Evolutionary conservation across 2,797 vertebrate genomes (phyloP), one percentile per base, ranked within the genome.

Genomic region (Psittacula derbiana): DNA sequence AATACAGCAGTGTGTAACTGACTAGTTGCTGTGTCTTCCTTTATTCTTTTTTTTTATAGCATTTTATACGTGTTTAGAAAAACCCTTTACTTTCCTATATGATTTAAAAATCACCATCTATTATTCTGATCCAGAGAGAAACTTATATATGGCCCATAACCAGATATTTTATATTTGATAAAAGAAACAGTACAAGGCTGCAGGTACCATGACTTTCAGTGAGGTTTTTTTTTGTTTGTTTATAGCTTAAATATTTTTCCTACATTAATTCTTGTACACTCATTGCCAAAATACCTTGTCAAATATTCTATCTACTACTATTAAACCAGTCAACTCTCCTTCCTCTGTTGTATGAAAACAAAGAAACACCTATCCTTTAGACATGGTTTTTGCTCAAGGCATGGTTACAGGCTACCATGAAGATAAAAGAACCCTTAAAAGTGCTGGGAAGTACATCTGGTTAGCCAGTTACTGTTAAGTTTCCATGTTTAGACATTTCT

Each of bases 391-490:
- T 80, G 97, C 97, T 98, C 95, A 96, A 89, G 86, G 91, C 95
- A 76, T 97, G 98, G 95, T 97, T 46, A 93, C 88, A 97, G 96
- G 96, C 87, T 86, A 96, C 86, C 75, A 87, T 72, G 94, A 97
- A 96, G 97, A 96, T 97, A 95, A 95, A 86, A 97, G 40, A 96
- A 49, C 93, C 95, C 92, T 90, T 94, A 86, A 85, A 81, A 95
- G 72, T 93, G 31, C 58, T 89, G 74, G 50, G 57, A 83, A 96
- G 74, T 87, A 95, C 96, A 96, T 97, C 97, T 97, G 90, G 86
- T 96, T 98, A 92, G 55, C 73, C 76, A 86, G 94, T 97, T 97
- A 93, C 86, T 87, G 46, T 57, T 73, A 95, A 69, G 23, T 85
- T 92, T 80, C 64, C 55, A 74, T 93, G 64, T 96, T 97, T 94